Conservation (phyloP, 2,797 vertebrate species). For the Oryzias sinensis region DNA sequence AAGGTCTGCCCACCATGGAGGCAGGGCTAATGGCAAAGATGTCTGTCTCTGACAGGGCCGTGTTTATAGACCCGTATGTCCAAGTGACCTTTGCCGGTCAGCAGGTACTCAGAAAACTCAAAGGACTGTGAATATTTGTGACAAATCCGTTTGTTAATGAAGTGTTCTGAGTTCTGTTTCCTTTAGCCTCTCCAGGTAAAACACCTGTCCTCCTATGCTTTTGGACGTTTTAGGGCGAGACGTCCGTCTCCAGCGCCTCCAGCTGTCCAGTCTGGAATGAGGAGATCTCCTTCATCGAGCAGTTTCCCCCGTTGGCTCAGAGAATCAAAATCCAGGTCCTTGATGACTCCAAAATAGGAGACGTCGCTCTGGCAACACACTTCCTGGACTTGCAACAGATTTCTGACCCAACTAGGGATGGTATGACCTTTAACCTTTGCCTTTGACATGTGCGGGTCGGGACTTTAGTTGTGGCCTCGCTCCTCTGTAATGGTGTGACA, state of each 20-base stretch:
- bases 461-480: no score
- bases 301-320: constrained; percentile 89
- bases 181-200: not conserved
- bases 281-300: constrained; percentile 92
- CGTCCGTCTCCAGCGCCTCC: constrained; percentile 80
- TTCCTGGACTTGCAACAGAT: constrained; percentile 90
- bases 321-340: constrained; percentile 87
- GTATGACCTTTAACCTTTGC: constrained; percentile 58
- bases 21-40: constrained; percentile 87
- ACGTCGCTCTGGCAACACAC: constrained; percentile 88
- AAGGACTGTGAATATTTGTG: no score
- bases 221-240: constrained; percentile 83
- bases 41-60: constrained; percentile 85
- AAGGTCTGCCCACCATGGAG: constrained; percentile 89
- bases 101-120: constrained; percentile 73
- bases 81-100: constrained; percentile 89
- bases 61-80: constrained; percentile 89
- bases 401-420: constrained; percentile 86
- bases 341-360: constrained; percentile 85
- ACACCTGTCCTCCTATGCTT: not conserved
- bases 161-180: not conserved
- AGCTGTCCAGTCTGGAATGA: constrained; percentile 88
- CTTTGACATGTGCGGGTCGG: not conserved
- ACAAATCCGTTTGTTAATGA: no score
- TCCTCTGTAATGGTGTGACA: no score